These are phyloP conservation scores for Connochaetes taurinus DNA, from an alignment of 2,113 vertebrate species.

Conservation along the genomic window DNA sequence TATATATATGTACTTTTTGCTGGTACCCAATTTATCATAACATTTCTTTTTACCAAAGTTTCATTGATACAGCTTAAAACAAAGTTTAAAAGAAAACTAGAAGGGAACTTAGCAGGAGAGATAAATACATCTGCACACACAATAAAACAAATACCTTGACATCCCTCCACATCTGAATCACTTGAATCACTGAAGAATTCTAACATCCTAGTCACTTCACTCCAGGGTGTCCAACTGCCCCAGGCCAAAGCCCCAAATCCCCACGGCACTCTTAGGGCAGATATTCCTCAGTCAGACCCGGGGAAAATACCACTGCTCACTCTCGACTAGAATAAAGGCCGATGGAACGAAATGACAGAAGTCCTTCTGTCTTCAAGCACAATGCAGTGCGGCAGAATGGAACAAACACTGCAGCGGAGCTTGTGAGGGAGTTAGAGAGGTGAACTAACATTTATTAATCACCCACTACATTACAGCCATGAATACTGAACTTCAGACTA, in stretches of 20 bases:
- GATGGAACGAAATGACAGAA: background rate
- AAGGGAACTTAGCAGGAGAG: background rate
- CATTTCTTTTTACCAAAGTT: constrained; percentile 18
- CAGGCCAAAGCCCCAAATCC: background rate
- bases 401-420: background rate
- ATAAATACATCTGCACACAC: background rate
- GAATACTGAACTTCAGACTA: background rate
- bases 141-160: constrained; percentile 15
- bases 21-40: background rate
- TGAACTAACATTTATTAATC: background rate
- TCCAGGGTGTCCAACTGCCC: background rate
- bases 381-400: background rate
- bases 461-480: background rate
- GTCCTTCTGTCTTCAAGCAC: background rate
- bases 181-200: background rate
- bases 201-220: background rate
- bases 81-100: constrained; percentile 37
- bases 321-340: background rate
- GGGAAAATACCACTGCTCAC: background rate
- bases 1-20: background rate
- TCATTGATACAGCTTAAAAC: background rate
- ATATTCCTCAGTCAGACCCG: background rate
- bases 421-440: background rate
- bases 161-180: background rate
- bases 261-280: background rate